Conservation (phyloP, 1,140 invertebrate genomes). For the Halictus rubicundus region DNA sequence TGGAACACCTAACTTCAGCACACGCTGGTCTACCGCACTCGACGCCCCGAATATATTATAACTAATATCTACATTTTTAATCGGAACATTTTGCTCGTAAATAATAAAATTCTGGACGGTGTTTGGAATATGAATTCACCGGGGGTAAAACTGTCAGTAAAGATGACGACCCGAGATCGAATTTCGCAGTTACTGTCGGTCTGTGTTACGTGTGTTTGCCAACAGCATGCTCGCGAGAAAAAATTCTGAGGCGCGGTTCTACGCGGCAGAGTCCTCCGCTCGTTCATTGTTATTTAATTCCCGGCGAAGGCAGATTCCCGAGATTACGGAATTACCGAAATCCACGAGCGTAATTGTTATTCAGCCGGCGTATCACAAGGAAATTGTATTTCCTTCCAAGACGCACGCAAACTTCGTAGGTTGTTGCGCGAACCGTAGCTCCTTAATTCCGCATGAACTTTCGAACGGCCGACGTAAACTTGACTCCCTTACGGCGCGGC, state of each 20-base stretch:
- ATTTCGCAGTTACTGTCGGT: no score
- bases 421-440: background rate
- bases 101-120: no score
- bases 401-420: slow-evolving; percentile 1
- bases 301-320: background rate
- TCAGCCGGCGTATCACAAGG: slow-evolving; percentile 1
- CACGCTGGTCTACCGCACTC: background rate
- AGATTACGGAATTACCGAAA: slow-evolving; percentile 20
- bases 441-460: slow-evolving; percentile 32
- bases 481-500: background rate
- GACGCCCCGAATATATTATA: background rate
- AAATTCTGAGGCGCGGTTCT: no score
- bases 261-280: no score
- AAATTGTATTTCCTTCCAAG: slow-evolving; percentile 20
- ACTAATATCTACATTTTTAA: background rate
- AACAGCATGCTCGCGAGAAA: no score
- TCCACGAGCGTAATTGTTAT: slow-evolving; percentile 14
- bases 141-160: no score
- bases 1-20: slow-evolving; percentile 28
- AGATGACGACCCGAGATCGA: no score
- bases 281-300: background rate
- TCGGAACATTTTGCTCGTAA: no score
- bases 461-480: slow-evolving; percentile 19
- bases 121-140: no score
- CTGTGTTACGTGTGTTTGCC: no score